Base-by-base conservation (phyloP, 2,113 vertebrate species). In the Pterocles gutturalis region DNA sequence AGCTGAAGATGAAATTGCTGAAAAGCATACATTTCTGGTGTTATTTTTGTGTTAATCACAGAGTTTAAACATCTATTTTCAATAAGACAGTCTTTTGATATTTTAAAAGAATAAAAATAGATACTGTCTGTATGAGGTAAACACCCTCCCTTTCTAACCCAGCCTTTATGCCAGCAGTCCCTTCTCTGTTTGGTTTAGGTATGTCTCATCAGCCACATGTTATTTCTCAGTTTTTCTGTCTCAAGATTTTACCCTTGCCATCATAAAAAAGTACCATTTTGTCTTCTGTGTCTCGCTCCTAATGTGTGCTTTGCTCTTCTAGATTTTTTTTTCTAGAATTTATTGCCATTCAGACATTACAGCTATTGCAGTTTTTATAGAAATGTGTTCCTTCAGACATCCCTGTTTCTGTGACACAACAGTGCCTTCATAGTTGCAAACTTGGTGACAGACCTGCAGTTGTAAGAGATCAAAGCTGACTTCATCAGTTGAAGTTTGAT, bases 401-500 rank as follows among this genome's bases (percentile, higher is more conserved):
- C 4, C 29, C 36, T 57, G 31, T 69, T 54, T 26, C 25, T 83
- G 62, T 31, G 75, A 69, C 54, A 43, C 41, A 6, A 1, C 0
- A 15, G 36, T 84, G 31, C 58, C 70, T 75, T 92, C 72, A 3
- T 26, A 77, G 58, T 6, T 81, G 41, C 51, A 70, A 81, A 65
- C 64, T 53, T 88, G 55, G 48, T 67, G 83, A 24, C 85, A 95
- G 71, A 53, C 11, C 58, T 78, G 38, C 15, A 18, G 7, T 36
- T 76, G 5, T 55, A 58, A 57, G 51, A 84, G 75, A 92, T 70
- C 91, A 94, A 65, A 93, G 41, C 67, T 65, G 82, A 31, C n/a
- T 84, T 91, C 26, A 67, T 46, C 49, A 13, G 14, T 58, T 17
- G 18, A 51, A 79, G 13, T 24, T 33, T 83, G 53, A n/a, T 2